Evolutionary conservation across 2,888 invertebrate species (phyloP).

Genomic region (Melanostoma scalare): DNA sequence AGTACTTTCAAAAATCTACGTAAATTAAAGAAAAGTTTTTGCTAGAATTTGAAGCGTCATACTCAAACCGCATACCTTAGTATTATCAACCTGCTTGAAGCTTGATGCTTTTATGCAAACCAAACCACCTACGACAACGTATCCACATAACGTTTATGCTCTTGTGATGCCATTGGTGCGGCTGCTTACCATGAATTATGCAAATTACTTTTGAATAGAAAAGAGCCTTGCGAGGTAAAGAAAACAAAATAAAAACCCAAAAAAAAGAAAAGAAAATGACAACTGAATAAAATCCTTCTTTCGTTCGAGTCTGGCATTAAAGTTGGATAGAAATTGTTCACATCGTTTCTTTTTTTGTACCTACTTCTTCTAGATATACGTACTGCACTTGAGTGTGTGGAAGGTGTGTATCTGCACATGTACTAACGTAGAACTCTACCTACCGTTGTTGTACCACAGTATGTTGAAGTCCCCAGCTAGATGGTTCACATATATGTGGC

Average conservation of each 20-base stretch:
- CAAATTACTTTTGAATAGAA: slow-evolving; percentile 68
- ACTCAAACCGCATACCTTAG: slow-evolving; percentile 22
- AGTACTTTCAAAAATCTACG: slow-evolving; percentile 29
- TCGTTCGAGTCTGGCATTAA: slow-evolving; percentile 50
- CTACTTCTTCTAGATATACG: slow-evolving; percentile 12
- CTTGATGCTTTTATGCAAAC: slow-evolving; percentile 14
- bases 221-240: slow-evolving; percentile 35
- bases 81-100: slow-evolving; percentile 42
- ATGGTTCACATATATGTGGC: slow-evolving; percentile 9
- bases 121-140: slow-evolving; percentile 25
- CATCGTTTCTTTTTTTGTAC: slow-evolving; percentile 33
- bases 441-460: too few species aligned
- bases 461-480: too few species aligned
- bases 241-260: slow-evolving; percentile 10
- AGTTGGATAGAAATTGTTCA: slow-evolving; percentile 55
- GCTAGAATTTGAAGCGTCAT: slow-evolving; percentile 8
- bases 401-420: neutral
- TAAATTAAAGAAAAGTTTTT: slow-evolving; percentile 51
- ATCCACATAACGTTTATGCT: slow-evolving; percentile 31
- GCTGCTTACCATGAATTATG: slow-evolving; percentile 68
- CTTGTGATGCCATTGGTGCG: slow-evolving; percentile 12
- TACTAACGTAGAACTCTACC: neutral
- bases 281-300: slow-evolving; percentile 48
- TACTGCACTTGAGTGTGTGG: slow-evolving; percentile 26
- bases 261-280: slow-evolving; percentile 17